A percentile compares a stretch with the other conserved stretches of the same genome.
Evolutionary conservation across 2,888 invertebrate species (phyloP).

Genomic region (Platerodrilus igneus): DNA sequence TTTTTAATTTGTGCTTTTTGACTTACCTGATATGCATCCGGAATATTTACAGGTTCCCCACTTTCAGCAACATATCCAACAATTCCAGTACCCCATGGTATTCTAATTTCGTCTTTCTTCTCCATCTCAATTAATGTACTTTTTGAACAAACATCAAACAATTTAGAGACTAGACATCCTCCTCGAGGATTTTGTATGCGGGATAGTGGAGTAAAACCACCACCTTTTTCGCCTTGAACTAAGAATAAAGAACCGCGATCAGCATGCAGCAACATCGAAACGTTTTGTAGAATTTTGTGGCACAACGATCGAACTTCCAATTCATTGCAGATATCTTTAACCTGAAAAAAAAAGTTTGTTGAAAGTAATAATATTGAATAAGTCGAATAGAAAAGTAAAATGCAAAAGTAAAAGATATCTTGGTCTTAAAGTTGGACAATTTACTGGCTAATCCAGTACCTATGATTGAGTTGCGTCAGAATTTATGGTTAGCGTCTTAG

Average conservation of each 20-base stretch:
- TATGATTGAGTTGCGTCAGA: too few relatives aligned
- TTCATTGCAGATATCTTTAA: conserved; percentile 94
- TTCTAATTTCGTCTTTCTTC: conserved; percentile 84
- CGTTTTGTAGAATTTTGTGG: conserved; percentile 94
- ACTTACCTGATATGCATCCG: conserved; percentile 86
- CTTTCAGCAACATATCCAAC: conserved; percentile 92
- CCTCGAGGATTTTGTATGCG: conserved; percentile 41
- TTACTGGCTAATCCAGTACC: too few relatives aligned
- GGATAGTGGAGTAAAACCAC: conserved; percentile 42
- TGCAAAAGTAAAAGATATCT: too few relatives aligned
- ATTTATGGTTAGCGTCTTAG: too few relatives aligned
- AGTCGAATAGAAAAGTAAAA: too few relatives aligned
- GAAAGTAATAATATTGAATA: too few relatives aligned
- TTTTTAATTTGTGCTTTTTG: too few relatives aligned
- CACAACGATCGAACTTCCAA: conserved; percentile 88
- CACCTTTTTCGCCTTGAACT: conserved; percentile 65
- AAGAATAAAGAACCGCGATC: conserved; percentile 91
- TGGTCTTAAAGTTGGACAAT: too few relatives aligned
- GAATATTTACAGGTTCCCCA: conserved; percentile 90
- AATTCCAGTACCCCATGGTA: conserved; percentile 94
- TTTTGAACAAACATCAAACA: conserved; percentile 92
- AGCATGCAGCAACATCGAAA: conserved; percentile 85
- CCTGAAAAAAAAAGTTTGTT: conserved; percentile 58
- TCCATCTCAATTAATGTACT: conserved; percentile 92
- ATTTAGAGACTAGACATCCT: conserved; percentile 84